These are phyloP conservation scores for Cheilosia urbana DNA, from an alignment of 2,888 invertebrate species.

Conservation along the genomic window DNA sequence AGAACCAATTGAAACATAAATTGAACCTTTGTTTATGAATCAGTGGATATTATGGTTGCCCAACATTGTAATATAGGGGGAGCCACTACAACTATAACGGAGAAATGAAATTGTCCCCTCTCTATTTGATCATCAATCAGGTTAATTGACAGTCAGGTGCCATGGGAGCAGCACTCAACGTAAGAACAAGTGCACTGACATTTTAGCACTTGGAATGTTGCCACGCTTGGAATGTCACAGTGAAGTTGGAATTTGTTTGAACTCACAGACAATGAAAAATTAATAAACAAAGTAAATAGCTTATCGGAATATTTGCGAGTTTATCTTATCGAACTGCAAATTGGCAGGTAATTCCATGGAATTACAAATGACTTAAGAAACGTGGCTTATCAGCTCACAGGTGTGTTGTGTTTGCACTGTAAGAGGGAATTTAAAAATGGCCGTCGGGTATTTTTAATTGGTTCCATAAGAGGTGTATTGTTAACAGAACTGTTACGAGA, in stretches of 20 bases:
- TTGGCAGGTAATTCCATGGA: slow-evolving; percentile 16
- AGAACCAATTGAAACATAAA: slow-evolving; percentile 12
- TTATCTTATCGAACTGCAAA: slow-evolving; percentile 35
- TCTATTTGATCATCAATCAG: background rate
- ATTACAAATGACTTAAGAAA: slow-evolving; percentile 1
- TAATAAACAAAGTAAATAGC: background rate
- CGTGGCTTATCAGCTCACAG: background rate
- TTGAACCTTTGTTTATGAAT: slow-evolving; percentile 12
- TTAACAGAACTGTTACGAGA: too few species aligned
- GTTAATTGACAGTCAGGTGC: slow-evolving; percentile 4
- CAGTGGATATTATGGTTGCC: too few species aligned
- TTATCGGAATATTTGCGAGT: background rate
- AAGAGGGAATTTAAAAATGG: background rate
- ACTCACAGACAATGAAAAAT: background rate
- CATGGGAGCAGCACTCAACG: background rate
- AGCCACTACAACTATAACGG: background rate
- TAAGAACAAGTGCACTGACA: slow-evolving; percentile 14
- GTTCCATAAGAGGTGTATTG: too few species aligned
- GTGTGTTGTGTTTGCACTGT: background rate
- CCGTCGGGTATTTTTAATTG: too few species aligned
- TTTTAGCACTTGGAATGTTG: slow-evolving; percentile 25
- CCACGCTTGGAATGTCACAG: slow-evolving; percentile 19
- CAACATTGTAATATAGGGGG: too few species aligned
- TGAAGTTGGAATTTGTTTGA: background rate
- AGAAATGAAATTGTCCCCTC: background rate